Percentiles rank a stretch among this genome's conserved stretches.
Conservation (phyloP, 2,888 invertebrate species). For the Brenthis daphne region DNA sequence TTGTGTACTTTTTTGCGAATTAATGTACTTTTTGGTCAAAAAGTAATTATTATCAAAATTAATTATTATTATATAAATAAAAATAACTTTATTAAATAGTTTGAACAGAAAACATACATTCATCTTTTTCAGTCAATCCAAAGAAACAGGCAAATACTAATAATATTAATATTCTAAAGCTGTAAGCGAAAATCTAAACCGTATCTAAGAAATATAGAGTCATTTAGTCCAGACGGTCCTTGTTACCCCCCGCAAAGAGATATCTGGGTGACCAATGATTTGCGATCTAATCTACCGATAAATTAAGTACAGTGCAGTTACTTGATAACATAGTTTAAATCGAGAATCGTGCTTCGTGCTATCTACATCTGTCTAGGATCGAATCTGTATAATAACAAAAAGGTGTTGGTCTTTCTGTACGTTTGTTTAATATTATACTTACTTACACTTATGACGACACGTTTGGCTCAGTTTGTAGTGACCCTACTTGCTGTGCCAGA, state of each 20-base stretch:
- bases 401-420: background rate
- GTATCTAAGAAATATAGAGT: background rate
- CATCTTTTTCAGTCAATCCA: no score
- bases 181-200: no score
- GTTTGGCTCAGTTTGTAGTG: no score
- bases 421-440: no score
- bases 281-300: slow-evolving; percentile 14
- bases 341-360: slow-evolving; percentile 6
- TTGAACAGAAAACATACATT: no score
- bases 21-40: no score
- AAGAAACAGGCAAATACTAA: background rate
- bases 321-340: background rate
- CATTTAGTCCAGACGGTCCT: background rate
- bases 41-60: no score
- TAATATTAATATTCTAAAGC: background rate
- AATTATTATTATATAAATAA: no score
- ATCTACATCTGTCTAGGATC: background rate
- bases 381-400: background rate
- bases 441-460: no score
- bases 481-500: no score
- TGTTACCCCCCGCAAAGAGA: slow-evolving; percentile 2
- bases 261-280: slow-evolving; percentile 8
- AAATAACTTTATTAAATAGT: no score
- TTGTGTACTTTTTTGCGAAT: no score
- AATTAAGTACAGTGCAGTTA: slow-evolving; percentile 5